Base-by-base conservation (phyloP, 2,113 vertebrate genomes). In the Macheiramphus alcinus region DNA sequence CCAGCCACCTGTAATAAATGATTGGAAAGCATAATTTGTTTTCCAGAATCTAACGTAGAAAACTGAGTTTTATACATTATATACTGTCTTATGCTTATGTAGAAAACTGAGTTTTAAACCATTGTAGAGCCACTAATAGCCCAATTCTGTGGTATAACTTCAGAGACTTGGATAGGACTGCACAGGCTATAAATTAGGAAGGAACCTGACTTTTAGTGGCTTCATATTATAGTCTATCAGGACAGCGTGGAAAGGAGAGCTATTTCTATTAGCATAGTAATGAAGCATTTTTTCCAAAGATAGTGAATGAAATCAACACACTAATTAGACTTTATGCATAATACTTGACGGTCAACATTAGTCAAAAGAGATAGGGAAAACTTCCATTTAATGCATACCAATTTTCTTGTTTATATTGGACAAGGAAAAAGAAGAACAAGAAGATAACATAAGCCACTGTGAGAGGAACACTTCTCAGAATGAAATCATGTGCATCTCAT, bases 211-310 rank as follows among this genome's bases (percentile, higher is more conserved):
- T 94, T 76, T 81, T 81, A 91, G 29, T 88, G 23, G 5, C 16
- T 76, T 92, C 59, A 45, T 88, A 45, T 59, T 91, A 75, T 59
- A 80, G 48, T 72, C 50, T 89, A 36, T 74, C 32, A 91, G 48
- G 59, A 80, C 70, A 87, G 22, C 1, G 3, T 72, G 61, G 59
- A 95, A 96, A 85, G 31, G 85, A 80, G 47, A 90, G 32, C 62
- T 84, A 50, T 94, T 93, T 96, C 85, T 75, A 72, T 96, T 92
- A 95, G 27, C 85, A 96, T 92, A 91, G 55, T 87, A 97, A 97
- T 96, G 86, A 93, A 94, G 48, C 9, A 52, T 85, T 89, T 94
- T 93, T 96, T 82, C 36, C 20, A 87, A 91, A 96, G 45, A 63
- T 68, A 87, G 38, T 63, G 74, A 95, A 92, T 84, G 53, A 96